A percentile compares a stretch with the other conserved stretches of the same genome.
These are phyloP conservation scores for Halictus ligatus DNA, from an alignment of 2,888 invertebrate genomes.

Conservation along the genomic window DNA sequence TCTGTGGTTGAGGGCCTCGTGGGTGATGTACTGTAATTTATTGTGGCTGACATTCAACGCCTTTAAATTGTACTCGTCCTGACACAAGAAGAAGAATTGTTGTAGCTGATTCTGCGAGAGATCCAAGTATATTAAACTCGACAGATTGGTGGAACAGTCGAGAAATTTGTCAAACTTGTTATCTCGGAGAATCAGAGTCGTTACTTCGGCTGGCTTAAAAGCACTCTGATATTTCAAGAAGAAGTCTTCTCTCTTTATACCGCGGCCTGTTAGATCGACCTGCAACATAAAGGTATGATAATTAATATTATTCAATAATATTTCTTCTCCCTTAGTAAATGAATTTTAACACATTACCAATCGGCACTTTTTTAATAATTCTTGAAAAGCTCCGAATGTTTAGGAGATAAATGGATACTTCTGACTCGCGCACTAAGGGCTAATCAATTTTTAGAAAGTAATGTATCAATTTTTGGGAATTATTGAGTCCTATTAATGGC, in stretches of 20 bases:
- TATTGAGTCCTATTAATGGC: no score
- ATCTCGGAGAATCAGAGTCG: slow-evolving; percentile 77
- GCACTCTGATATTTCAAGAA: slow-evolving; percentile 75
- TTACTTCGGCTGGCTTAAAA: slow-evolving; percentile 75
- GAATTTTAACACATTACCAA: not conserved
- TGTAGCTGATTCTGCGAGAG: slow-evolving; percentile 92
- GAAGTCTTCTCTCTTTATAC: slow-evolving; percentile 79
- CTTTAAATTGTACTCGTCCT: slow-evolving; percentile 93
- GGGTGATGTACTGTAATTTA: slow-evolving; percentile 90
- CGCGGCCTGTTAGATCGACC: slow-evolving; percentile 76
- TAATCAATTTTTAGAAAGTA: no score
- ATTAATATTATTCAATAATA: not conserved
- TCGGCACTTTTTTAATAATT: not conserved
- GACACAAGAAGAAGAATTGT: slow-evolving; percentile 87
- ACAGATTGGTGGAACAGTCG: slow-evolving; percentile 88
- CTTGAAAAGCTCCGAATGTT: not conserved
- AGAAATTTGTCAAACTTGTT: slow-evolving; percentile 81
- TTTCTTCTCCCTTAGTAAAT: not conserved
- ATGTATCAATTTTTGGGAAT: no score
- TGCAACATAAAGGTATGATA: not conserved
- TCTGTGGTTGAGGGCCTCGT: slow-evolving; percentile 79
- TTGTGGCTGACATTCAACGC: slow-evolving; percentile 94
- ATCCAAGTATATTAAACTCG: slow-evolving; percentile 92
- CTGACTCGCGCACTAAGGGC: no score
- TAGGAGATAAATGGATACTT: no score